phyloP scores from a whole-genome alignment of 2,113 vertebrate species.

The Perognathus longimembris region DNA sequence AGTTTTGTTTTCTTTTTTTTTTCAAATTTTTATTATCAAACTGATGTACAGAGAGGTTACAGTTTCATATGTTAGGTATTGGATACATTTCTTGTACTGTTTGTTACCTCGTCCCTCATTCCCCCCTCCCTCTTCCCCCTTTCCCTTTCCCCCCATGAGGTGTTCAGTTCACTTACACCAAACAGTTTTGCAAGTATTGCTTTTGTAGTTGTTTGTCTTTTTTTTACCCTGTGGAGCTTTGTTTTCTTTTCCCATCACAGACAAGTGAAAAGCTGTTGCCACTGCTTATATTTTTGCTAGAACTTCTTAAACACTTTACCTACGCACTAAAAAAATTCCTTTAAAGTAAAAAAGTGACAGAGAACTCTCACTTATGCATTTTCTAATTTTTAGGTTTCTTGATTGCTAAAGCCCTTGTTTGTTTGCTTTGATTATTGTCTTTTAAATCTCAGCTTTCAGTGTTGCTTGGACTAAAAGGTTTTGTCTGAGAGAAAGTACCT shows the following conservation, averaged over 20 bases:
- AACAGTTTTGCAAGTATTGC: too few species aligned
- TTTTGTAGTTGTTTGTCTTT: too few species aligned
- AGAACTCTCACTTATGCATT: background rate
- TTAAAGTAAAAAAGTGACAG: background rate
- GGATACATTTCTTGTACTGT: too few species aligned
- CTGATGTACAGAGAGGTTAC: too few species aligned
- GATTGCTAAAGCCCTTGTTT: background rate
- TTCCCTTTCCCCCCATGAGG: too few species aligned
- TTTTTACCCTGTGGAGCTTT: too few species aligned
- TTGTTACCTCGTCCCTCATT: too few species aligned
- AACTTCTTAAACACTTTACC: background rate
- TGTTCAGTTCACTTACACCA: too few species aligned
- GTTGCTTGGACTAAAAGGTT: background rate
- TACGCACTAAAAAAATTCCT: background rate
- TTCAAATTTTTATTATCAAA: too few species aligned
- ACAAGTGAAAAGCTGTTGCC: background rate
- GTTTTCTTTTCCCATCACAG: background rate
- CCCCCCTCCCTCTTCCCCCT: too few species aligned
- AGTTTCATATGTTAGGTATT: too few species aligned
- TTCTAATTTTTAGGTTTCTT: background rate
- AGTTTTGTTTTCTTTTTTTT: background rate
- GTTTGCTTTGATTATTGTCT: background rate
- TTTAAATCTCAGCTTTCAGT: constrained; percentile 3
- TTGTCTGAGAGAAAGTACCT: background rate
- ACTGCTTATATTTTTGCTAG: background rate